phyloP scores from a whole-genome alignment of 2,888 invertebrate species.

The Pollenia griseotomentosa region DNA sequence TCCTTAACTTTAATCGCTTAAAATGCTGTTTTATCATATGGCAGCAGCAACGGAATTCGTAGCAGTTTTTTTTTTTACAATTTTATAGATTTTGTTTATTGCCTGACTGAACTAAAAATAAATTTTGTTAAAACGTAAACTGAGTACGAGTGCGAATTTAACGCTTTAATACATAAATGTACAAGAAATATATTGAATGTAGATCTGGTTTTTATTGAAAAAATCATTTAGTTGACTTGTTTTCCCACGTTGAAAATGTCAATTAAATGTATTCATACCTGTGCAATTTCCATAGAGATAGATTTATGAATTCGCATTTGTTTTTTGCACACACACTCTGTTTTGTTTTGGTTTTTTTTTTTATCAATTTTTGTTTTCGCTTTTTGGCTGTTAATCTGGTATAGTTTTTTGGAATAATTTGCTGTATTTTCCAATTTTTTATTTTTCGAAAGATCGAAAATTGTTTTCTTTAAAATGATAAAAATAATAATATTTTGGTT shows the following conservation, averaged over 20 bases:
- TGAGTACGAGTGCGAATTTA: constrained; percentile 41
- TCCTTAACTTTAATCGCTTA: constrained; percentile 44
- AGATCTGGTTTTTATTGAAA: constrained; percentile 63
- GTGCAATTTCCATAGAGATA: constrained; percentile 69
- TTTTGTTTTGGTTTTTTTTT: not conserved
- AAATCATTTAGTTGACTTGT: constrained; percentile 69
- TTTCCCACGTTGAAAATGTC: constrained; percentile 72
- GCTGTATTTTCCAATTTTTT: not conserved
- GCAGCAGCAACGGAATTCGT: constrained; percentile 11
- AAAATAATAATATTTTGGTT: not conserved
- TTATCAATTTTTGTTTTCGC: not conserved
- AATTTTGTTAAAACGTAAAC: constrained; percentile 14
- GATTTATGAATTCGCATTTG: constrained; percentile 62
- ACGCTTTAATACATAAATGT: constrained; percentile 28
- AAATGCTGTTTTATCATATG: constrained; percentile 29
- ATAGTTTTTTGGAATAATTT: constrained; percentile 1
- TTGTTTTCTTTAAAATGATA: too few species aligned
- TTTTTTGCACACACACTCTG: not conserved
- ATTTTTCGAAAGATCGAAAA: not conserved
- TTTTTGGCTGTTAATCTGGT: not conserved
- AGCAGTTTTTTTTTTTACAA: constrained; percentile 13
- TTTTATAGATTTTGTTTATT: not conserved
- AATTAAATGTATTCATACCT: constrained; percentile 71
- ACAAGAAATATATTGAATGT: constrained; percentile 8
- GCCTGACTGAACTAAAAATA: not conserved